A percentile compares a stretch with the other conserved stretches of the same genome.
Evolutionary conservation across 2,888 invertebrate genomes (phyloP).

Genomic region (Adelphocoris suturalis): DNA sequence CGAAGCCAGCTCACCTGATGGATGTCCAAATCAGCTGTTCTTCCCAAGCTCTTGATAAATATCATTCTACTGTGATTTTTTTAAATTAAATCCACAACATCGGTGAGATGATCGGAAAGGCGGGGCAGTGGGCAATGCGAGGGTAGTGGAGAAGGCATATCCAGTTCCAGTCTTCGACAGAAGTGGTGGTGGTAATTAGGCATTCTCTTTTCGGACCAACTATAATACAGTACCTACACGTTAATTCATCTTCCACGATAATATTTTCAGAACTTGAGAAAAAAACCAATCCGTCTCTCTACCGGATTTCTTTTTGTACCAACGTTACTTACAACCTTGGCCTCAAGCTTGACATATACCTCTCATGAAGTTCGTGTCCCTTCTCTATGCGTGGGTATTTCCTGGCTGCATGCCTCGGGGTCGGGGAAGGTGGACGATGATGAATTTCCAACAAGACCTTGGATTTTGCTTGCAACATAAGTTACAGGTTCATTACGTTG

Average conservation of each 20-base stretch:
- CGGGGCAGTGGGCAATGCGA: too few relatives aligned
- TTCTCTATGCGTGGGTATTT: slow-evolving; percentile 27
- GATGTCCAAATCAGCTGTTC: too few relatives aligned
- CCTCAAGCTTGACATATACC: slow-evolving; percentile 26
- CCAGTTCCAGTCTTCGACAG: too few relatives aligned
- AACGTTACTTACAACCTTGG: neutral
- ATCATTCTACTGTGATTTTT: too few relatives aligned
- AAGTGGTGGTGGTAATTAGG: too few relatives aligned
- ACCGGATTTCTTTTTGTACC: neutral
- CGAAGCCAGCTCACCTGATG: too few relatives aligned
- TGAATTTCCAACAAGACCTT: neutral
- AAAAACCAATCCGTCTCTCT: neutral
- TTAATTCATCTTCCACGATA: neutral
- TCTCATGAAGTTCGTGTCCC: neutral
- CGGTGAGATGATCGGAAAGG: too few relatives aligned
- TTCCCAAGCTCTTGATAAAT: too few relatives aligned
- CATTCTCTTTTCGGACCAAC: too few relatives aligned
- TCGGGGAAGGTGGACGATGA: neutral
- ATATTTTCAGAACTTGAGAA: neutral
- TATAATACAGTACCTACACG: too few relatives aligned
- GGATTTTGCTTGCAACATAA: neutral
- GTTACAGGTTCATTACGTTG: neutral
- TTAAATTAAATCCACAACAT: too few relatives aligned
- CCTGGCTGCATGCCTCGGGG: slow-evolving; percentile 3
- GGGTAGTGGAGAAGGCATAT: too few relatives aligned